phyloP scores from a whole-genome alignment of 92 coral and sea anemone species.

The Phenganax marumi region DNA sequence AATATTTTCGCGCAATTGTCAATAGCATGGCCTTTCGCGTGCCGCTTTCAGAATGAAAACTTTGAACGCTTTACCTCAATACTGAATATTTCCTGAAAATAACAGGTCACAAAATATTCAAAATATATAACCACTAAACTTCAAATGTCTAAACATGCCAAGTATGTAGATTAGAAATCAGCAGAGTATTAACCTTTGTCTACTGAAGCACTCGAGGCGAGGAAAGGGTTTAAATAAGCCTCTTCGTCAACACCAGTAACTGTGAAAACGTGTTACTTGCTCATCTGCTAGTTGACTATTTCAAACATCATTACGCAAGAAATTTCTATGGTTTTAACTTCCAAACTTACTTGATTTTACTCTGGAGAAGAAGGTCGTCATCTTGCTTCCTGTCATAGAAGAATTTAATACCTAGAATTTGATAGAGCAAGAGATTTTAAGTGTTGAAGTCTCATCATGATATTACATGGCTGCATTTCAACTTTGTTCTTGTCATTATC shows the following conservation, averaged over 20 bases:
- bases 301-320: background rate
- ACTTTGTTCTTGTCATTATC: slow-evolving; percentile 1
- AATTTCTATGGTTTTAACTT: background rate
- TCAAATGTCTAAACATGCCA: background rate
- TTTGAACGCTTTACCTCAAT: too few relatives aligned
- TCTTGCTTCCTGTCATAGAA: background rate
- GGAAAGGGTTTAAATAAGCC: slow-evolving; percentile 15
- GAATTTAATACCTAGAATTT: background rate
- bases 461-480: background rate
- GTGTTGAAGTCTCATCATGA: background rate
- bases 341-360: slow-evolving; percentile 34
- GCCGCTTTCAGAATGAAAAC: background rate
- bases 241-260: slow-evolving; percentile 1
- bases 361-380: slow-evolving; percentile 17
- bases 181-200: background rate
- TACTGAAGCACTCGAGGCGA: background rate
- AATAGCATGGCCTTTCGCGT: background rate
- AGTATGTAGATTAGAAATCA: background rate
- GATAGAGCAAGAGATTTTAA: slow-evolving; percentile 1
- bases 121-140: background rate
- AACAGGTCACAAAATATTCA: background rate
- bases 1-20: background rate
- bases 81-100: too few relatives aligned
- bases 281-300: slow-evolving; percentile 14
- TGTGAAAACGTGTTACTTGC: background rate